A percentile compares a stretch with the other conserved stretches of the same genome.
These are phyloP conservation scores for Pteropus rufus DNA, from an alignment of 2,797 vertebrate species.

Conservation along the genomic window DNA sequence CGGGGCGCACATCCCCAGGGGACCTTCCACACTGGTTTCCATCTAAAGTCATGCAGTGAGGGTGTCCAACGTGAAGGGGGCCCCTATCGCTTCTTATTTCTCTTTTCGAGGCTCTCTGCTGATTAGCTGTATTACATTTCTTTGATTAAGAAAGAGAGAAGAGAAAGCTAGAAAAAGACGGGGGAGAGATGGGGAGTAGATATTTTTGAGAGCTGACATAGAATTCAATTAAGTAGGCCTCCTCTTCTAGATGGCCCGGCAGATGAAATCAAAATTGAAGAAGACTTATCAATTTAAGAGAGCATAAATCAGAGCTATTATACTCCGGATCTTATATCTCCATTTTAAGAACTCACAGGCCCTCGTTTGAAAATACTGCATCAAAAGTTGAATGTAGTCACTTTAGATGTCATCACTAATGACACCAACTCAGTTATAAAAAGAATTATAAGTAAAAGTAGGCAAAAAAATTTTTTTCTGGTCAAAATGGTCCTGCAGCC, in stretches of 20 bases:
- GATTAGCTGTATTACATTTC: slow-evolving; percentile 5
- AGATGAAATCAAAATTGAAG: not conserved
- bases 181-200: not conserved
- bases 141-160: slow-evolving; percentile 38
- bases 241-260: not conserved
- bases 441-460: not conserved
- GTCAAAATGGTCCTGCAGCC: not conserved
- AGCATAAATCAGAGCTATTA: not conserved
- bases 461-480: not conserved
- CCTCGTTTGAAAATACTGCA: not conserved
- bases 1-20: rapidly evolving
- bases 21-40: not conserved
- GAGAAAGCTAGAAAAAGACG: not conserved
- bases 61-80: not conserved
- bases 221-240: not conserved
- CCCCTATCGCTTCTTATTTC: not conserved
- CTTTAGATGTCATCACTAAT: not conserved
- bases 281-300: not conserved
- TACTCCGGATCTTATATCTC: not conserved
- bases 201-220: not conserved
- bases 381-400: not conserved
- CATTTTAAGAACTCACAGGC: not conserved
- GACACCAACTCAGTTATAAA: not conserved
- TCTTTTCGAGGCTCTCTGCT: not conserved
- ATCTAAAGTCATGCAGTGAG: not conserved